A percentile compares a stretch with the other conserved stretches of the same genome.
Conservation (phyloP, 2,888 invertebrate genomes). For the Cecidostiba fungosa region DNA sequence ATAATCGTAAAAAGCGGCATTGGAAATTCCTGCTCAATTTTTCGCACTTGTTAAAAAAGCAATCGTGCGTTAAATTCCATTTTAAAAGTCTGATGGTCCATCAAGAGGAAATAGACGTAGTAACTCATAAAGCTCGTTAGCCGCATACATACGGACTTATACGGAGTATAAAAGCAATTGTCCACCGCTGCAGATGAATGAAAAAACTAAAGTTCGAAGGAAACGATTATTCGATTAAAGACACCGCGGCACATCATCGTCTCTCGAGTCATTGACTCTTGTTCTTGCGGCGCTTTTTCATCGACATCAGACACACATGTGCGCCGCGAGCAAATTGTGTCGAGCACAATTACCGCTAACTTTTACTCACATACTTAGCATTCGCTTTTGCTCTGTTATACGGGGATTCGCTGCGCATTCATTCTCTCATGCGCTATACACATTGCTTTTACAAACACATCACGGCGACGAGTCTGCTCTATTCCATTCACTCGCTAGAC, state of each 20-base stretch:
- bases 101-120: neutral
- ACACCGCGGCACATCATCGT: slow-evolving; percentile 5
- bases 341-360: slow-evolving; percentile 35
- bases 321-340: slow-evolving; percentile 37
- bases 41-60: too few species aligned
- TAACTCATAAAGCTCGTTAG: neutral
- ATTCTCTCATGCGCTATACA: neutral
- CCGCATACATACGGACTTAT: neutral
- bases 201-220: slow-evolving; percentile 27
- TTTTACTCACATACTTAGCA: slow-evolving; percentile 6
- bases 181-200: slow-evolving; percentile 1
- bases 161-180: slow-evolving; percentile 12
- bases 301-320: slow-evolving; percentile 3
- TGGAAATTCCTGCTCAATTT: too few species aligned
- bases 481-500: slow-evolving; percentile 26
- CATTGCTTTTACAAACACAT: slow-evolving; percentile 4
- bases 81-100: too few species aligned
- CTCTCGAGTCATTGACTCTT: slow-evolving; percentile 49
- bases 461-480: neutral
- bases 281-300: slow-evolving; percentile 36
- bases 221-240: slow-evolving; percentile 54
- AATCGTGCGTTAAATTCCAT: too few species aligned
- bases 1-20: too few species aligned
- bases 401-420: slow-evolving; percentile 7
- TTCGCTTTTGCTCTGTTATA: neutral